Conservation (phyloP, 2,113 vertebrate species). For the Panurus biarmicus region DNA sequence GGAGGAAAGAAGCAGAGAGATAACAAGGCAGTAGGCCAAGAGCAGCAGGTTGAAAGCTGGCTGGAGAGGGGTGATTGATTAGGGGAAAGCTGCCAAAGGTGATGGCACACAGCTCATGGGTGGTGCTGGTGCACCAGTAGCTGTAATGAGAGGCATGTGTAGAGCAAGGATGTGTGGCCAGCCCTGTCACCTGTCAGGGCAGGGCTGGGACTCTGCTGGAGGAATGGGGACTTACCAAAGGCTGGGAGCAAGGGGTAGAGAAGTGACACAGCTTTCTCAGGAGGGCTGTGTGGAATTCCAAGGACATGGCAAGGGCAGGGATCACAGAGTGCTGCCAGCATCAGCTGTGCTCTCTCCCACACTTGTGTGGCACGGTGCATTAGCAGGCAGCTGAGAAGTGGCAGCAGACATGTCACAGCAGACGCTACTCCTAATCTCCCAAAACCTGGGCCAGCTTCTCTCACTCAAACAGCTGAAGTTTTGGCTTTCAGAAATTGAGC, state of each 20-base stretch:
- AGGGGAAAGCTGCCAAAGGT: neutral
- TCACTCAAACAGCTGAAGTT: neutral
- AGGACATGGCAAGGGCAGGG: neutral
- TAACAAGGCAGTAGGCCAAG: neutral
- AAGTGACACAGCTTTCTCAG: neutral
- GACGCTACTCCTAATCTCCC: neutral
- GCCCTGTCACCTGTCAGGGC: neutral
- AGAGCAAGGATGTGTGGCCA: neutral
- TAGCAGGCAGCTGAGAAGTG: neutral
- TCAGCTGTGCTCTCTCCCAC: neutral
- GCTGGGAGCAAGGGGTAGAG: accelerated
- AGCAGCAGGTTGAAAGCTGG: neutral
- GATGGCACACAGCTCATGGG: accelerated
- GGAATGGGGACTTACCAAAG: neutral
- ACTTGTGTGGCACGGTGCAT: accelerated
- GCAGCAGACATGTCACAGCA: neutral
- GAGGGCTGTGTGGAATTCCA: neutral
- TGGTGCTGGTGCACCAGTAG: neutral
- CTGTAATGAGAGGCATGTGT: neutral
- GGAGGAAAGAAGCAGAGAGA: neutral
- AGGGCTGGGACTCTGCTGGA: neutral
- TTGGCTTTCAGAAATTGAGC: neutral
- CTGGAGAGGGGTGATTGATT: neutral
- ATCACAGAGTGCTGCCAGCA: neutral
- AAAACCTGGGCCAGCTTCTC: neutral